phyloP scores from a whole-genome alignment of 2,797 vertebrate genomes.

The Hylomyscus alleni region DNA sequence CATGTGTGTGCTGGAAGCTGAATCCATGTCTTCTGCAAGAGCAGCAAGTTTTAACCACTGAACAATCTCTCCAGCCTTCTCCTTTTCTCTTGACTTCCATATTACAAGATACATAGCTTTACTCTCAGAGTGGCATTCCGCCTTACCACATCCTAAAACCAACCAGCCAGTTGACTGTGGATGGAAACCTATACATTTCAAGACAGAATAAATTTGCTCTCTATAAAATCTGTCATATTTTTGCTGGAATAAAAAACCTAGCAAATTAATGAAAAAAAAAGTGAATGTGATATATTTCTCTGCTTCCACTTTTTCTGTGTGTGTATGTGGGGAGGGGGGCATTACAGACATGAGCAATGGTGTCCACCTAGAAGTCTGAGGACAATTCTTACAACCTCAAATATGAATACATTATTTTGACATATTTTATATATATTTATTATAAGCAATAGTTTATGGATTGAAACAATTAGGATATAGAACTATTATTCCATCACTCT shows the following conservation, averaged over 20 bases:
- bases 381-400: conserved; percentile 16
- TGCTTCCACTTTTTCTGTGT: background rate
- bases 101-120: background rate
- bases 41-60: background rate
- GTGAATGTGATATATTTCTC: background rate
- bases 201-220: background rate
- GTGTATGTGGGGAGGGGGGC: background rate
- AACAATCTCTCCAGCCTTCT: background rate
- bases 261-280: conserved; percentile 37
- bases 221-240: background rate
- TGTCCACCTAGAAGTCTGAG: background rate
- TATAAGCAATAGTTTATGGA: background rate
- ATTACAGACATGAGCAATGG: background rate
- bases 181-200: background rate
- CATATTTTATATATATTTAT: background rate
- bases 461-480: conserved; percentile 2
- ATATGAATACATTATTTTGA: conserved; percentile 22
- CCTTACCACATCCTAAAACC: background rate
- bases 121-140: background rate
- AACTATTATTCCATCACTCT: background rate
- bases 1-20: background rate
- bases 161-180: background rate
- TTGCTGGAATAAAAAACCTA: background rate
- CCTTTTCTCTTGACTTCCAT: background rate
- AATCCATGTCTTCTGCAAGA: background rate